Conservation (phyloP, 1,140 invertebrate species). For the Drosophila rufa region DNA sequence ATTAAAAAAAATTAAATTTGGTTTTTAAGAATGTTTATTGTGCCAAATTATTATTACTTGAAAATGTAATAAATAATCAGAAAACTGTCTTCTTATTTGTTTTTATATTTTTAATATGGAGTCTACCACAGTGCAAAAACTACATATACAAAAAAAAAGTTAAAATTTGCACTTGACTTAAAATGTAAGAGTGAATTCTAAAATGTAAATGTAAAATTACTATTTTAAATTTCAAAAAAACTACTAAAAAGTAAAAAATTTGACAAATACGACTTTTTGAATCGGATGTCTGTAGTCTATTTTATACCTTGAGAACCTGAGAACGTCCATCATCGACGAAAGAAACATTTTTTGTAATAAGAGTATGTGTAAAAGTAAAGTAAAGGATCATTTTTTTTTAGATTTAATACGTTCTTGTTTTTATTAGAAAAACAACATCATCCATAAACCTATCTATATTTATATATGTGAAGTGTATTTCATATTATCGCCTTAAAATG, state of each 20-base stretch:
- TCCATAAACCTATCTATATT: conserved; percentile 1
- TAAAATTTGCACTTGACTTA: conserved; percentile 1
- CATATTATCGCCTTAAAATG: not conserved
- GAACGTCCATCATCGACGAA: conserved; percentile 12
- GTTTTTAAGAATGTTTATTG: too few relatives aligned
- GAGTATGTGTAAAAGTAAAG: conserved; percentile 13
- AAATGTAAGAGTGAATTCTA: not conserved
- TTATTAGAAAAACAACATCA: not conserved
- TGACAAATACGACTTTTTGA: conserved; percentile 4
- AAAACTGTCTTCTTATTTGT: too few relatives aligned
- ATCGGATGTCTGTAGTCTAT: conserved; percentile 2
- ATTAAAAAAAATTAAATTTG: too few relatives aligned
- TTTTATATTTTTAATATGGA: not conserved
- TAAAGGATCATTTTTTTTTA: conserved; percentile 9
- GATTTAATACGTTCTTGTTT: not conserved
- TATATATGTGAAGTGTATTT: conserved; percentile 1
- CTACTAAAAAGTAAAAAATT: not conserved
- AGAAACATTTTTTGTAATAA: conserved; percentile 4
- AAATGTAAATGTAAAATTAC: not conserved
- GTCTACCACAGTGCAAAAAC: conserved; percentile 5
- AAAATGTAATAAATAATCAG: too few relatives aligned
- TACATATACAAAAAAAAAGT: not conserved
- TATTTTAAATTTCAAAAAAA: not conserved
- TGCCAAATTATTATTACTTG: too few relatives aligned
- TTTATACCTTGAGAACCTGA: conserved; percentile 17